These are phyloP conservation scores for Elgaria multicarinata DNA, from an alignment of 2,113 vertebrate genomes.

Conservation along the genomic window DNA sequence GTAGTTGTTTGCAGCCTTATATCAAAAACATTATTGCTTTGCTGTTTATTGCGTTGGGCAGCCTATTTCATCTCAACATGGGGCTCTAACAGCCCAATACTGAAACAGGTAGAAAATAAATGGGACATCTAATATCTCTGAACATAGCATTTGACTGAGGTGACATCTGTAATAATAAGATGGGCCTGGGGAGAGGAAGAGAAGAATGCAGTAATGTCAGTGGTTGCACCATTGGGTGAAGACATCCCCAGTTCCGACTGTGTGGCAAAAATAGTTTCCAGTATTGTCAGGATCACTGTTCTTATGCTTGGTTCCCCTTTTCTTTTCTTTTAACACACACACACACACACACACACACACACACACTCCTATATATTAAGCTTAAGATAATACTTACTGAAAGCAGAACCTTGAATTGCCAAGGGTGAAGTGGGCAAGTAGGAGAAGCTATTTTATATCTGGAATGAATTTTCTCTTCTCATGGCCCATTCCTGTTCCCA, in stretches of 20 bases:
- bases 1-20: not conserved
- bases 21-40: not conserved
- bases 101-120: not conserved
- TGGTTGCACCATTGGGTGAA: not conserved
- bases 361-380: not conserved
- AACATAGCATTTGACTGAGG: not conserved
- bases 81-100: not conserved
- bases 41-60: not conserved
- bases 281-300: not conserved
- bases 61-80: not conserved
- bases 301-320: not conserved
- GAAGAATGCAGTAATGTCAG: not conserved
- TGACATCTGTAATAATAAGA: not conserved
- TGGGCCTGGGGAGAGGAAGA: not conserved
- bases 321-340: not conserved
- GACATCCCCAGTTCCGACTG: not conserved
- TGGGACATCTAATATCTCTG: not conserved
- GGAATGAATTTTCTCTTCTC: constrained; percentile 69
- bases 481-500: constrained; percentile 70
- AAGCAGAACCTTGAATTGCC: constrained; percentile 62
- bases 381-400: constrained; percentile 68
- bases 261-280: not conserved
- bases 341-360: not conserved
- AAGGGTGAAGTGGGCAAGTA: constrained; percentile 56
- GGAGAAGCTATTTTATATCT: constrained; percentile 66